A percentile compares a stretch with the other conserved stretches of the same genome.
Evolutionary conservation across 2,888 invertebrate genomes (phyloP).

Genomic region (Conomelus anceps): DNA sequence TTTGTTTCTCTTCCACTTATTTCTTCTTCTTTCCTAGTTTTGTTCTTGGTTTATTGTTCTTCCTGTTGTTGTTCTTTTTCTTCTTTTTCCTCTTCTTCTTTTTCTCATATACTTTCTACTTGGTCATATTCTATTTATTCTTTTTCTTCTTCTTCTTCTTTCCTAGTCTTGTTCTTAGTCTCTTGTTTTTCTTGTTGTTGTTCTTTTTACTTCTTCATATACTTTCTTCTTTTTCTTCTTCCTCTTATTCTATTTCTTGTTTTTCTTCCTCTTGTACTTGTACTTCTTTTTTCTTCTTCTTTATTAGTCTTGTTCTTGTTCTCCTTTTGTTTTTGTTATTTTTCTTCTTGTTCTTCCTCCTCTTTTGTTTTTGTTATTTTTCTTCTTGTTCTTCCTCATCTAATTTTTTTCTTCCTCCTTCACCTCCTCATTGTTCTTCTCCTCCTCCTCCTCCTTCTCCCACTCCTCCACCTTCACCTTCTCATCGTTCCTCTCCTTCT

Average conservation of each 20-base stretch:
- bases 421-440: neutral
- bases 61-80: neutral
- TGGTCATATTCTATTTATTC: neutral
- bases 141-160: too few relatives aligned
- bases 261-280: conserved; percentile 18
- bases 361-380: neutral
- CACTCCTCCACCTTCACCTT: neutral
- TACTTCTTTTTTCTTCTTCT: neutral
- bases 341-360: neutral
- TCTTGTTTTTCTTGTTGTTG: neutral
- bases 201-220: neutral
- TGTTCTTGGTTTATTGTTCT: neutral
- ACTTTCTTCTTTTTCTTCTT: conserved; percentile 8
- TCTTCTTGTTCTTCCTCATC: neutral
- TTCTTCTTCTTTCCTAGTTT: too few relatives aligned
- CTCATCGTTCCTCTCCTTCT: neutral
- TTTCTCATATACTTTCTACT: neutral
- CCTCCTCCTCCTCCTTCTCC: neutral
- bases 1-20: too few relatives aligned
- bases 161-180: neutral
- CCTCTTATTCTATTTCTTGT: conserved; percentile 28
- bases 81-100: neutral
- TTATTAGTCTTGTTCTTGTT: neutral
- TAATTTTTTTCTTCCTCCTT: neutral
- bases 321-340: neutral